Base-by-base conservation (phyloP, 2,113 vertebrate species). In the Marmota flaviventris region DNA sequence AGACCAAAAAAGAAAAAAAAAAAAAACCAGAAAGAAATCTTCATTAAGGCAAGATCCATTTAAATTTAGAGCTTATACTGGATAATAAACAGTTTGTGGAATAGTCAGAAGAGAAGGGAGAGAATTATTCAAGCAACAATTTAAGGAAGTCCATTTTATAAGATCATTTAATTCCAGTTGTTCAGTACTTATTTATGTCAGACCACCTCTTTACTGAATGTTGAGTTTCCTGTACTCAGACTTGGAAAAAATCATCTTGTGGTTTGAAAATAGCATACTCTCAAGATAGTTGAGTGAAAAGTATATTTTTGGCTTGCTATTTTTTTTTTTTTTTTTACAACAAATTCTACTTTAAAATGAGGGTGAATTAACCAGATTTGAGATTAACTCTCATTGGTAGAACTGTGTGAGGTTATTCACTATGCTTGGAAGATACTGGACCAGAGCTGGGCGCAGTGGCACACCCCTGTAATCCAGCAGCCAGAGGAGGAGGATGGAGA, bases 291-390 rank as follows among this genome's bases (percentile, higher is more conserved):
- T 91, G 94, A 93, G 72, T 96, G 63, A 85, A 96, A 95, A 94
- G 73, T 70, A 39, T 95, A 86, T 75, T 92, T 85, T 77, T 83
- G 61, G 69, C 22, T 91, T 96, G 85, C 72, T 93, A 92, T 90
- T 90, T 96, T 58, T 58, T 37, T 37, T 39, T 37, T 20, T 96
- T 94, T 77, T 95, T 96, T 93, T 48, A 89, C 76, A 97, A 85
- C 39, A 92, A 90, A 91, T 91, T 95, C 89, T 85, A 96, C 83
- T 96, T 96, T 93, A 86, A 92, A 97, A 93, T 91, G 63, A 89
- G 67, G 56, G 18, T 81, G 81, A 94, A 84, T 95, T 89, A 88
- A 94, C 86, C 83, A 94, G 88, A 96, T 94, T 93, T 93, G 73
- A 96, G 65, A 73, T 83, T 6, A 97, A 95, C 63, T 75, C 4